phyloP scores from a whole-genome alignment of 2,113 vertebrate genomes.

The Ptychochromis oligacanthus region DNA sequence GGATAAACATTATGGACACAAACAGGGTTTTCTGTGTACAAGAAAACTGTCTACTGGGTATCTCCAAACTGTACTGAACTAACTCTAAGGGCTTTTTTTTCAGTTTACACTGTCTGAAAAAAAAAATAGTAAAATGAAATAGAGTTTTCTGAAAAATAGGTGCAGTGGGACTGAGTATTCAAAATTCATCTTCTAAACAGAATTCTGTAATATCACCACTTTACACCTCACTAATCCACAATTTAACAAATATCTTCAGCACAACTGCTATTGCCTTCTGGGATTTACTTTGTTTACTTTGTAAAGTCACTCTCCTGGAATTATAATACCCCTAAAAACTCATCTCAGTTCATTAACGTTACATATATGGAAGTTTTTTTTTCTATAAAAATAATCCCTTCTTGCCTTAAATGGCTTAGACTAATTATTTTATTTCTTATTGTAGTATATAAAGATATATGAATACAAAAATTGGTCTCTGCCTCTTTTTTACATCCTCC shows the following conservation, averaged over 20 bases:
- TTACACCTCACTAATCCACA: constrained; percentile 8
- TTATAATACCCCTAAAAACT: not conserved
- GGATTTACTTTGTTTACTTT: constrained; percentile 23
- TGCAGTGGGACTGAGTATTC: not conserved
- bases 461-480: too few species aligned
- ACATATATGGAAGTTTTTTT: too few species aligned
- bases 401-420: too few species aligned
- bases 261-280: constrained; percentile 24
- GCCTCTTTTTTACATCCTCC: not conserved
- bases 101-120: not conserved
- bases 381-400: too few species aligned
- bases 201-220: constrained; percentile 30
- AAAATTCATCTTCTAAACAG: constrained; percentile 29
- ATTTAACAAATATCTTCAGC: constrained; percentile 27
- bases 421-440: too few species aligned
- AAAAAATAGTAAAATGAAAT: not conserved
- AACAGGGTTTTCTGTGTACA: not conserved
- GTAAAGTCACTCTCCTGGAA: constrained; percentile 14
- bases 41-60: not conserved
- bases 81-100: not conserved
- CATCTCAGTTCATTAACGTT: not conserved
- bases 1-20: not conserved
- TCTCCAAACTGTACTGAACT: not conserved
- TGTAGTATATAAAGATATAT: not conserved
- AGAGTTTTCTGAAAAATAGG: constrained; percentile 23